Base-by-base conservation (phyloP, 2,113 vertebrate species). In the Alaudala cheleensis region DNA sequence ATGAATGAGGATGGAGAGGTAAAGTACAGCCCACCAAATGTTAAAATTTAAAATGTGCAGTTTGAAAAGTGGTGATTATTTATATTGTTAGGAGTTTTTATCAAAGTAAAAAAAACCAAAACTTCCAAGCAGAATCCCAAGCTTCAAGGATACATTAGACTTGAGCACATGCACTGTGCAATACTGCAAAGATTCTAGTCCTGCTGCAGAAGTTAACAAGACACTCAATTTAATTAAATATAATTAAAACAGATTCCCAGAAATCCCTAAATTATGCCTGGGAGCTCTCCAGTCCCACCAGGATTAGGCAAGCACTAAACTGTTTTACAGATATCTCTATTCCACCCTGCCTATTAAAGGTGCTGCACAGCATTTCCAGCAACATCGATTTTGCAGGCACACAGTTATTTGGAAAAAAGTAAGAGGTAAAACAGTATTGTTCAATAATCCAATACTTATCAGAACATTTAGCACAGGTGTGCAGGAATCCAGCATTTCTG, bases 261-360 rank as follows among this genome's bases (percentile, higher is more conserved):
- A 93, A 90, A 80, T 80, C 45, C 44, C 67, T 34, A 84, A 58
- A 81, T 88, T 73, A 66, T 72, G 58, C 54, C 74, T 88, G 79
- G 58, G 83, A 93, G 31, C 86, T 86, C 60, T 74, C n/a, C 26
- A 62, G 81, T 86, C 72, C 51, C 91, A 71, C 39, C 44, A 81
- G 80, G 77, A 92, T 58, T 94, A 84, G 24, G n/a, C 23, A 69
- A 83, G 72, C 45, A 73, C 64, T 72, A 25, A 83, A 47, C 20
- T 39, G 7, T n/a, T 85, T 66, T 57, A 37, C 12, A 91, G 72
- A 42, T 83, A 61, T 24, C 54, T 83, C 54, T 71, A 39, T 84
- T 86, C 51, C 11, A 70, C 10, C 29, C n/a, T 76, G 49, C 33
- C 34, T 90, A 19, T 66, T 81, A 64, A 80, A 85, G 34, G 71